Evolutionary conservation across 1,140 invertebrate genomes (phyloP), one percentile per base, ranked within the genome.

Genomic region (Vollenhovia emeryi): DNA sequence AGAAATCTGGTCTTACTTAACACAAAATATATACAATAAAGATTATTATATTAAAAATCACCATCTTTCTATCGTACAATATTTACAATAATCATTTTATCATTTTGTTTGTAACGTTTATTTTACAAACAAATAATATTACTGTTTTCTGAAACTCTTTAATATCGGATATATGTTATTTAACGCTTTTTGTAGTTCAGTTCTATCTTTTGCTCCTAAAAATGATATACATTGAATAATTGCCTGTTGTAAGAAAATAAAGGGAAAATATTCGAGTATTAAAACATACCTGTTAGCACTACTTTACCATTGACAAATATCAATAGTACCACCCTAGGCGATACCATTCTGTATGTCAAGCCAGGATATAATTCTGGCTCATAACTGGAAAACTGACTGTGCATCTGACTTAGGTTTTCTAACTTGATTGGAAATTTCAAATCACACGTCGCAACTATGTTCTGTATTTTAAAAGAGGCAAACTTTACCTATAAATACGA

Each of bases 231-330:
- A 1, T 45, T 30, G 71, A 84, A 21, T 30, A 43, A 48, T 64
- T 33, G 11, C 8, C 50, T 21, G n/a, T 21, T 24, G 43, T 55
- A 57, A 43, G 43, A 50, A 30, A 43, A n/a, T n/a, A n/a, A n/a
- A n/a, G n/a, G n/a, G n/a, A n/a, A 87, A 27, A 59, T 45, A 30
- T 79, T 71, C 55, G 15, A 5, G 21, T 24, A 85, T 45, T n/a
- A 0, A 76, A 24, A 80, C 87, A 93, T 95, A 98, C 98, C 98
- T 94, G 99, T 99, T 71, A 99, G 96, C 2, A 99, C 98, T 86
- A 99, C 97, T 96, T 99, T 99, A 74, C 99, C 99, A 95, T 99
- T 99, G 0, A 99, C 99, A 96, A 99, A 99, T 94, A 99, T 99
- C 1, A 99, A 95, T 33, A 99, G 95, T 0, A 99, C 99, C 79